Conservation (phyloP, 1,140 invertebrate genomes). For the Drosophila carrolli region DNA sequence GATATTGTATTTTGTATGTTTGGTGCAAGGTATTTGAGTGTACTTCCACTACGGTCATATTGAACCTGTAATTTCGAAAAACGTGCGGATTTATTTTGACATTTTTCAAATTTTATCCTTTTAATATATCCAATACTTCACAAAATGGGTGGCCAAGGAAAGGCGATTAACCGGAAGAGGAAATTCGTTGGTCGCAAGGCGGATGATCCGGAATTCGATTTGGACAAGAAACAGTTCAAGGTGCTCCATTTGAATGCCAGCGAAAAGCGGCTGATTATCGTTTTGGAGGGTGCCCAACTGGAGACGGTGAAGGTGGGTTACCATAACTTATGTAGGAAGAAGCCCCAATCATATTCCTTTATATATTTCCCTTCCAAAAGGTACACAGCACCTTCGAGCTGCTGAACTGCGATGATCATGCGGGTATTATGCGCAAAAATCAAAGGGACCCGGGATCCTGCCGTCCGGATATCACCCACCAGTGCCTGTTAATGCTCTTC, state of each 20-base stretch:
- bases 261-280: slow-evolving; percentile 96
- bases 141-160: slow-evolving; percentile 70
- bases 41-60: not conserved
- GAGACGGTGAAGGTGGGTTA: slow-evolving; percentile 95
- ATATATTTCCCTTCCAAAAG: slow-evolving; percentile 86
- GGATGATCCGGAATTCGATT: slow-evolving; percentile 80
- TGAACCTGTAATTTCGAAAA: slow-evolving; percentile 7
- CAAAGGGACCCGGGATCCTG: slow-evolving; percentile 93
- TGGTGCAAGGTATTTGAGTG: not conserved
- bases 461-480: slow-evolving; percentile 97
- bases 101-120: not conserved
- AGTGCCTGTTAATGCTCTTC: slow-evolving; percentile 97
- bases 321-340: not conserved
- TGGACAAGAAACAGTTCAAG: slow-evolving; percentile 80
- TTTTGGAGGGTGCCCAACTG: slow-evolving; percentile 96
- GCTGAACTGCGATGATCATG: slow-evolving; percentile 97
- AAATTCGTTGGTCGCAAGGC: slow-evolving; percentile 69
- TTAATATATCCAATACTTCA: not conserved
- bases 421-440: slow-evolving; percentile 92
- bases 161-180: slow-evolving; percentile 68
- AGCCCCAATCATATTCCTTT: slow-evolving; percentile 1
- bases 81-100: slow-evolving; percentile 1
- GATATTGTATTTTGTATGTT: not conserved
- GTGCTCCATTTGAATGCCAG: slow-evolving; percentile 83
- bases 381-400: slow-evolving; percentile 95